Evolutionary conservation across 2,797 vertebrate species (phyloP).

Genomic region (Enteromius argenteus): DNA sequence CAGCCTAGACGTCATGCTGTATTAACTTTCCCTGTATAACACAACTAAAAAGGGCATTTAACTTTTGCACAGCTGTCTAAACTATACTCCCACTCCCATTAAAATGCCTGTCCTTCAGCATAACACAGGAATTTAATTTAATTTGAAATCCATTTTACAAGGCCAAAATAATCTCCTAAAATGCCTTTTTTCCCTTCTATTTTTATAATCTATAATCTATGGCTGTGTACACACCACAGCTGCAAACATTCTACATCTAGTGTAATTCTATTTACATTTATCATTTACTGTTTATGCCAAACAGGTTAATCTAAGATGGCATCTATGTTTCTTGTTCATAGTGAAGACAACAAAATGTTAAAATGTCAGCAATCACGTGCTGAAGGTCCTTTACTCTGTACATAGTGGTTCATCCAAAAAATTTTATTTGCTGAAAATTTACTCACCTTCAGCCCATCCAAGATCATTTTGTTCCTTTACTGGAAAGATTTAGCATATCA

Average conservation of each 20-base stretch:
- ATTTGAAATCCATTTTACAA: conserved; percentile 5
- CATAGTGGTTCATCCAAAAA: background rate
- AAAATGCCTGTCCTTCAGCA: conserved; percentile 4
- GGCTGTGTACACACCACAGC: background rate
- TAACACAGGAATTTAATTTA: conserved; percentile 31
- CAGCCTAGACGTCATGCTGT: conserved; percentile 39
- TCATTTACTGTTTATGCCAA: background rate
- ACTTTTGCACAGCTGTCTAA: conserved; percentile 33
- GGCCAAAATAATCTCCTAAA: background rate
- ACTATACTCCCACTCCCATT: conserved; percentile 13
- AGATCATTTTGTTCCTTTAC: background rate
- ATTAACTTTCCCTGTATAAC: conserved; percentile 27
- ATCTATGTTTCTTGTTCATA: background rate
- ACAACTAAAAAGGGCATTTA: conserved; percentile 28
- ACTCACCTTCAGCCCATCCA: background rate
- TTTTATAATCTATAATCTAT: conserved; percentile 1
- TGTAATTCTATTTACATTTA: too few relatives aligned
- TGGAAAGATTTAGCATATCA: background rate
- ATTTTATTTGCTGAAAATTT: background rate
- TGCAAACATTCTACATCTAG: background rate
- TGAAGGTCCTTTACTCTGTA: background rate
- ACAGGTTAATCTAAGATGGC: background rate
- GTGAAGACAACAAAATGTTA: background rate
- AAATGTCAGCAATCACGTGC: background rate
- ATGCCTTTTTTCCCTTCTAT: background rate